phyloP scores from a whole-genome alignment of 2,888 invertebrate species.

The Gymnosoma rotundatum region DNA sequence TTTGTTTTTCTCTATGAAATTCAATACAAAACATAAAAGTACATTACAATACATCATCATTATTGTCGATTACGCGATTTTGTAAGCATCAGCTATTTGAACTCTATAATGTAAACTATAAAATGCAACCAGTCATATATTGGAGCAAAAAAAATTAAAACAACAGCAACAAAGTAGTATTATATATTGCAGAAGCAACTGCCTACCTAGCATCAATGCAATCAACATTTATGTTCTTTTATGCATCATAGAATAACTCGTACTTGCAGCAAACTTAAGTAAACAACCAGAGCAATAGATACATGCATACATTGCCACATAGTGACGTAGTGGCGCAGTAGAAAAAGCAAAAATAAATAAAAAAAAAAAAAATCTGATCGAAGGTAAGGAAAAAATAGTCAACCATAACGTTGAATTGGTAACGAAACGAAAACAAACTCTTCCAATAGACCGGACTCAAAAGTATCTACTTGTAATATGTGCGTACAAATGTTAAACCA shows the following conservation, averaged over 20 bases:
- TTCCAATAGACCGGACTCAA: slow-evolving; percentile 69
- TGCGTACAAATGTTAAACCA: slow-evolving; percentile 22
- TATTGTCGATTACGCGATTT: slow-evolving; percentile 69
- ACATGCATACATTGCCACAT: not conserved
- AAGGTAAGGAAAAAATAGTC: slow-evolving; percentile 61
- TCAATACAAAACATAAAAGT: slow-evolving; percentile 52
- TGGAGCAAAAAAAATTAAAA: not conserved
- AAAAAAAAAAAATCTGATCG: slow-evolving; percentile 20
- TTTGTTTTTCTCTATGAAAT: slow-evolving; percentile 27
- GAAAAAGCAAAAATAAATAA: not conserved
- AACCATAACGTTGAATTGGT: slow-evolving; percentile 66
- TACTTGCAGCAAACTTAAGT: slow-evolving; percentile 43
- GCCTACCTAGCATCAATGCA: slow-evolving; percentile 39
- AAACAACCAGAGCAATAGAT: slow-evolving; percentile 9
- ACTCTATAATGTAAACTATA: slow-evolving; percentile 56
- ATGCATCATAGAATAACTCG: slow-evolving; percentile 60
- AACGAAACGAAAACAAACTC: slow-evolving; percentile 63
- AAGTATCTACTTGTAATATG: slow-evolving; percentile 27
- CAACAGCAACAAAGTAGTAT: not conserved
- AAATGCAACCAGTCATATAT: slow-evolving; percentile 47
- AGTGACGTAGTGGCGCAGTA: slow-evolving; percentile 9
- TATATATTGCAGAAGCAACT: slow-evolving; percentile 12
- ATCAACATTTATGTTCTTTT: slow-evolving; percentile 62
- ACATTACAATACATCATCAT: slow-evolving; percentile 56
- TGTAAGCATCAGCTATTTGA: slow-evolving; percentile 69